A percentile compares a stretch with the other conserved stretches of the same genome.
Evolutionary conservation across 2,888 invertebrate genomes (phyloP).

Genomic region (Tyria jacobaeae): DNA sequence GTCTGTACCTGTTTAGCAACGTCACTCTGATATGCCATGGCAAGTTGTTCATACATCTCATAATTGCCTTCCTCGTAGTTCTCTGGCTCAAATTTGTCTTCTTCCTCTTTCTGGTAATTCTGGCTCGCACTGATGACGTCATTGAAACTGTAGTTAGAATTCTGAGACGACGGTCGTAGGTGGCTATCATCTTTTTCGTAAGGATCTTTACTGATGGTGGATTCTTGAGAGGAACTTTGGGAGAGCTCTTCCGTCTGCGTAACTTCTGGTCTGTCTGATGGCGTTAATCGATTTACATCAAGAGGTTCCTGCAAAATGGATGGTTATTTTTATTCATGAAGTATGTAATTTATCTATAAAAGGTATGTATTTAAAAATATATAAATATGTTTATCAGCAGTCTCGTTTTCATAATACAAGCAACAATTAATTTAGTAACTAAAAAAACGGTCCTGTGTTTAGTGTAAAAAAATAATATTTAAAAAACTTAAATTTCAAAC

Average conservation of each 20-base stretch:
- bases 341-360: not conserved
- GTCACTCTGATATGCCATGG: slow-evolving; percentile 82
- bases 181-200: slow-evolving; percentile 78
- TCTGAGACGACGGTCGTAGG: slow-evolving; percentile 73
- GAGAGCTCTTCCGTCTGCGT: slow-evolving; percentile 58
- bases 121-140: slow-evolving; percentile 72
- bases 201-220: slow-evolving; percentile 59
- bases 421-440: too few species aligned
- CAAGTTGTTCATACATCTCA: slow-evolving; percentile 79
- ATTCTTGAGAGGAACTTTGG: slow-evolving; percentile 73
- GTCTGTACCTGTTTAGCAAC: slow-evolving; percentile 71
- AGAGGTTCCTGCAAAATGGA: slow-evolving; percentile 12
- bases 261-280: slow-evolving; percentile 11
- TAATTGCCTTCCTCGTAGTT: slow-evolving; percentile 69
- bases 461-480: too few species aligned
- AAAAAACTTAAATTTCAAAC: too few species aligned
- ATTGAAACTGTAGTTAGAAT: slow-evolving; percentile 76
- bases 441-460: too few species aligned
- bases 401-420: too few species aligned
- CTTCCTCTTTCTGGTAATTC: slow-evolving; percentile 59
- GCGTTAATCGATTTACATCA: slow-evolving; percentile 7
- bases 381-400: too few species aligned
- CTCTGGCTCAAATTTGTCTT: slow-evolving; percentile 60
- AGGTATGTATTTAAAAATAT: too few species aligned
- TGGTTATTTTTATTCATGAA: not conserved